Percentiles rank a stretch among this genome's conserved stretches.
Evolutionary conservation across 2,888 invertebrate genomes (phyloP).

Genomic region (Geophilus truncorum): DNA sequence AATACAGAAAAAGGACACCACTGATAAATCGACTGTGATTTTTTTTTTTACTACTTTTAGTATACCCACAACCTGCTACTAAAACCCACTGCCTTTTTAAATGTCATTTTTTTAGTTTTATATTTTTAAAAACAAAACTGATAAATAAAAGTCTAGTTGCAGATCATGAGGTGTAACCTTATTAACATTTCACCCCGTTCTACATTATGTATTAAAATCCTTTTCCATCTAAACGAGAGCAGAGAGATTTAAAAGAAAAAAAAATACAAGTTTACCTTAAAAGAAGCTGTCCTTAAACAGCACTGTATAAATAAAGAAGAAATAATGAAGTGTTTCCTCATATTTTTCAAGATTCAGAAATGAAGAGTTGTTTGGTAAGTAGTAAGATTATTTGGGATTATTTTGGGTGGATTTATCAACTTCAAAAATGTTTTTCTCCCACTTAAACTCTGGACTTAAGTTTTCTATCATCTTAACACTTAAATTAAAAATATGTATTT

Average conservation of each 20-base stretch:
- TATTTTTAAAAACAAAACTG: neutral
- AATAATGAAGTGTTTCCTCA: neutral
- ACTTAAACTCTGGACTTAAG: too few species aligned
- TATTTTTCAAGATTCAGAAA: neutral
- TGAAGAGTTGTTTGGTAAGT: neutral
- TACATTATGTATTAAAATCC: neutral
- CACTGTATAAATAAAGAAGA: neutral
- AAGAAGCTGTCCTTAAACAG: neutral
- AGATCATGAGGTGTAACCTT: neutral
- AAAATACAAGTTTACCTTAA: neutral
- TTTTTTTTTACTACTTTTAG: neutral
- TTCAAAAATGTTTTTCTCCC: too few species aligned
- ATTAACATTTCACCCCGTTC: conserved; percentile 23
- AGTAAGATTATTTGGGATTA: neutral
- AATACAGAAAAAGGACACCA: neutral
- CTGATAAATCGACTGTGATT: neutral
- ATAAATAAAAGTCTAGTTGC: neutral
- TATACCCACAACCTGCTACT: neutral
- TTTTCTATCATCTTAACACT: too few species aligned
- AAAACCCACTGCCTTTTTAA: neutral
- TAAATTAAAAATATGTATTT: too few species aligned
- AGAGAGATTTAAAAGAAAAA: neutral
- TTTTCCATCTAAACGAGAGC: neutral
- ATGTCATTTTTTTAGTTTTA: neutral
- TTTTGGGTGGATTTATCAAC: too few species aligned